phyloP scores from a whole-genome alignment of 2,797 vertebrate genomes.

The Anolis apletophallus region DNA sequence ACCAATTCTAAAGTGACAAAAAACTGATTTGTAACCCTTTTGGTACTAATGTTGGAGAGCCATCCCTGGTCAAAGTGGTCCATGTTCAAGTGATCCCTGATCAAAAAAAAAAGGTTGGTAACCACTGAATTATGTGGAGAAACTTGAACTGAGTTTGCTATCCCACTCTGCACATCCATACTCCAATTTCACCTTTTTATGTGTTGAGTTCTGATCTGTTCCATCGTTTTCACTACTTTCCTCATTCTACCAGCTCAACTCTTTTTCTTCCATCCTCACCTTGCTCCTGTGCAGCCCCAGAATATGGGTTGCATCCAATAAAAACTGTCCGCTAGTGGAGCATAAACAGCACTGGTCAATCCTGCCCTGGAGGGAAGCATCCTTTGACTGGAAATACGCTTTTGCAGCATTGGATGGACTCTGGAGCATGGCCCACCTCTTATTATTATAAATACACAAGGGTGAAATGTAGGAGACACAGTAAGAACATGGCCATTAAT shows the following conservation, averaged over 20 bases:
- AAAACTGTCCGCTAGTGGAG: background rate
- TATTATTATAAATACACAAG: background rate
- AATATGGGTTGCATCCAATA: background rate
- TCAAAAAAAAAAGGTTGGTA: too few relatives aligned
- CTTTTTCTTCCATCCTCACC: background rate
- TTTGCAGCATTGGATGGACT: background rate
- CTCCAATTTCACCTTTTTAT: background rate
- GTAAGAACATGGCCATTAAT: slow-evolving; percentile 18
- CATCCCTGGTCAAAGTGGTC: too few relatives aligned
- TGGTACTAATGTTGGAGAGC: too few relatives aligned
- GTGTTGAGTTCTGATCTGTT: slow-evolving; percentile 20
- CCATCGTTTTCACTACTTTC: slow-evolving; percentile 2
- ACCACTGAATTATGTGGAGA: background rate
- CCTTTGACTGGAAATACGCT: background rate
- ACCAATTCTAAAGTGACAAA: too few relatives aligned
- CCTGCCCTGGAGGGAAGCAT: background rate
- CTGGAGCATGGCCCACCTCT: background rate
- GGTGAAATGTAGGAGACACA: background rate
- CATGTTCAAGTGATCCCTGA: too few relatives aligned
- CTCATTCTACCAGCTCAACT: background rate
- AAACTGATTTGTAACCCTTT: too few relatives aligned
- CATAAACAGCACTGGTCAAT: background rate
- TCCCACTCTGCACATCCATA: slow-evolving; percentile 8
- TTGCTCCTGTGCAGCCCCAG: too few relatives aligned
- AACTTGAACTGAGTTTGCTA: background rate